A percentile compares a stretch with the other conserved stretches of the same genome.
Evolutionary conservation across 1,140 invertebrate genomes (phyloP).

Genomic region (Drosophila ficusphila): DNA sequence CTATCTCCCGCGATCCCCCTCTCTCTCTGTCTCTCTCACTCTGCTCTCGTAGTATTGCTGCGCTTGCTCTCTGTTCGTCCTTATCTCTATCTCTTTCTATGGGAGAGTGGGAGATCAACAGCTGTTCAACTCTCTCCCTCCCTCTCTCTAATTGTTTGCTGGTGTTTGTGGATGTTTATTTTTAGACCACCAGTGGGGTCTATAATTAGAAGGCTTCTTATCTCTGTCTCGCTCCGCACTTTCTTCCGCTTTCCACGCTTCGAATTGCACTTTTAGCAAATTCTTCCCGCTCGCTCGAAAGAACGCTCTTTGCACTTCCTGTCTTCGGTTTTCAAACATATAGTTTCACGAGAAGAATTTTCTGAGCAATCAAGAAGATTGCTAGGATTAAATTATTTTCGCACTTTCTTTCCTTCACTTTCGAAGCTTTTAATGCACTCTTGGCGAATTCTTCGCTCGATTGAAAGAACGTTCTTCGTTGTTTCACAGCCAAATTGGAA

Average conservation of each 20-base stretch:
- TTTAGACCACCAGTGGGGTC: conserved; percentile 54
- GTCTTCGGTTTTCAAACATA: background rate
- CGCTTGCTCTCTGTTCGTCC: conserved; percentile 24
- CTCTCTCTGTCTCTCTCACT: conserved; percentile 11
- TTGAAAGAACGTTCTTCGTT: conserved; percentile 62
- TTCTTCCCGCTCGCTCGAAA: background rate
- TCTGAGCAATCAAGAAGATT: too few relatives aligned
- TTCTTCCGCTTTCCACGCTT: background rate
- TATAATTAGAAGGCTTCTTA: conserved; percentile 63
- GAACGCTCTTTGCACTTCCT: background rate
- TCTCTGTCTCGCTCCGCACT: background rate
- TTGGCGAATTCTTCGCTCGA: conserved; percentile 14
- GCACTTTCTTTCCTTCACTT: background rate
- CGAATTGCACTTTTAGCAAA: background rate
- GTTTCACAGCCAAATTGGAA: conserved; percentile 79
- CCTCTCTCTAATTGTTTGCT: conserved; percentile 50
- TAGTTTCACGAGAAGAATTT: too few relatives aligned
- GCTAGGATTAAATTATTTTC: too few relatives aligned
- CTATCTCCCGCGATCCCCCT: conserved; percentile 19
- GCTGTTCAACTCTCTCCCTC: background rate
- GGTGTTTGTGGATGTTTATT: conserved; percentile 65
- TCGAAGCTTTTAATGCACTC: conserved; percentile 2
- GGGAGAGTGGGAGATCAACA: background rate
- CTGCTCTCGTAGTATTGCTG: conserved; percentile 1
- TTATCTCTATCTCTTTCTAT: conserved; percentile 8